Evolutionary conservation across 2,113 vertebrate genomes (phyloP), one percentile per base, ranked within the genome.

Genomic region (Plecotus auritus): DNA sequence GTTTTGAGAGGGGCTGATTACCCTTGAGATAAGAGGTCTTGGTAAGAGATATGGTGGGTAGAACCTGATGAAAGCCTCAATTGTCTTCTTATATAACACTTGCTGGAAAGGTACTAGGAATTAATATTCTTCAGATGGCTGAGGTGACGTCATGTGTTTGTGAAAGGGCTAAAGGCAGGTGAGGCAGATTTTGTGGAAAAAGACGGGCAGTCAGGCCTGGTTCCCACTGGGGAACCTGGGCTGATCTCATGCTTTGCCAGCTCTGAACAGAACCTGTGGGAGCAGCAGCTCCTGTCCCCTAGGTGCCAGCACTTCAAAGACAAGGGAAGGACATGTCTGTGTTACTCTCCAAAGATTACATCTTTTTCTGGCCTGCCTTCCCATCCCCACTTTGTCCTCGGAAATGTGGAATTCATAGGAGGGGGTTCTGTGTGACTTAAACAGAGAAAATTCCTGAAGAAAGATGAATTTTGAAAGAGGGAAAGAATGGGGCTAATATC

Each of bases 141-240:
- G 77, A 82, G 95, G 89, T 97, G 91, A 97, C 92, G 91, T 96
- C 96, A 97, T 96, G 77, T 93, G 87, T 94, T 96, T 95, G 94
- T 93, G 72, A 95, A 95, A 95, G 78, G 64, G 59, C 83, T 95
- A 72, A 94, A 96, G 95, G 74, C 66, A 96, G 84, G 73, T 86
- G 72, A 88, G 56, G 54, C 74, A 94, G 82, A 95, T 88, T 96
- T 95, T 73, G 92, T 93, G 91, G 88, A 56, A 73, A 90, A 95
- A 90, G 96, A 93, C 72, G 8, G 66, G 49, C 77, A 77, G 28
- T 81, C 40, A 32, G 90, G 42, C 77, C 77, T 47, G 23, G 45
- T 69, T 91, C 73, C 86, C 92, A 35, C 0, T 85, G 81, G 88
- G 87, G 72, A 72, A 22, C n/a, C 5, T 5, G 4, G 30, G 56